Conservation (phyloP, 2,113 vertebrate species). For the Brachirus orientalis region DNA sequence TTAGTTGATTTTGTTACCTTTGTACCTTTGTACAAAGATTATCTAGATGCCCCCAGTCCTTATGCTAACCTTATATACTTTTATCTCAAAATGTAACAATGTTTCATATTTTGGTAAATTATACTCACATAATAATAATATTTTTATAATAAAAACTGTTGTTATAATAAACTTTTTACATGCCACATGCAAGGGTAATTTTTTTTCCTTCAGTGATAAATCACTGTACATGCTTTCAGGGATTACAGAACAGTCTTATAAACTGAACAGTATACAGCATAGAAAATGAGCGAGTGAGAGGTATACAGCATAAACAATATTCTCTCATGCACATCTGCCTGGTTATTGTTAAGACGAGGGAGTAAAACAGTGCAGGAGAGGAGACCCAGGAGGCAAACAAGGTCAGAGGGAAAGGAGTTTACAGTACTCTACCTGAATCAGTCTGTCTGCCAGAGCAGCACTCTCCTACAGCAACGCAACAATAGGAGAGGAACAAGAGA, state of each 20-base stretch:
- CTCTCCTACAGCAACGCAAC: slow-evolving; percentile 89
- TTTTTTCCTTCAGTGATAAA: slow-evolving; percentile 15
- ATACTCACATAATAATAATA: no score
- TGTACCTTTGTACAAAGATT: no score
- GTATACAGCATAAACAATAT: slow-evolving; percentile 8
- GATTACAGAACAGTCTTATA: slow-evolving; percentile 2
- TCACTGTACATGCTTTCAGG: slow-evolving; percentile 55
- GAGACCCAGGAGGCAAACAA: slow-evolving; percentile 19
- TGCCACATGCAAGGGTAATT: slow-evolving; percentile 69
- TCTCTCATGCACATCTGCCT: slow-evolving; percentile 67
- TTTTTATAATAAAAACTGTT: no score
- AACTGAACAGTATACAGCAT: slow-evolving; percentile 14
- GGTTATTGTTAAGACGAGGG: slow-evolving; percentile 7
- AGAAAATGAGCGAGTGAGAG: no score
- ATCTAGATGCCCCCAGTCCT: no score
- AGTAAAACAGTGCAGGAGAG: slow-evolving; percentile 33
- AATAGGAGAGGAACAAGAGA: slow-evolving; percentile 49
- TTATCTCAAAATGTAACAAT: no score
- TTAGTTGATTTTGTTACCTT: no score
- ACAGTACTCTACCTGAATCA: slow-evolving; percentile 93
- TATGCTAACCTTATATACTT: no score
- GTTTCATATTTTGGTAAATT: no score
- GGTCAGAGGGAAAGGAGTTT: slow-evolving; percentile 40
- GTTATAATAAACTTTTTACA: slow-evolving; percentile 24
- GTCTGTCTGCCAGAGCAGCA: slow-evolving; percentile 96